Base-by-base conservation (phyloP, 2,888 invertebrate species). In the Bembecia ichneumoniformis region DNA sequence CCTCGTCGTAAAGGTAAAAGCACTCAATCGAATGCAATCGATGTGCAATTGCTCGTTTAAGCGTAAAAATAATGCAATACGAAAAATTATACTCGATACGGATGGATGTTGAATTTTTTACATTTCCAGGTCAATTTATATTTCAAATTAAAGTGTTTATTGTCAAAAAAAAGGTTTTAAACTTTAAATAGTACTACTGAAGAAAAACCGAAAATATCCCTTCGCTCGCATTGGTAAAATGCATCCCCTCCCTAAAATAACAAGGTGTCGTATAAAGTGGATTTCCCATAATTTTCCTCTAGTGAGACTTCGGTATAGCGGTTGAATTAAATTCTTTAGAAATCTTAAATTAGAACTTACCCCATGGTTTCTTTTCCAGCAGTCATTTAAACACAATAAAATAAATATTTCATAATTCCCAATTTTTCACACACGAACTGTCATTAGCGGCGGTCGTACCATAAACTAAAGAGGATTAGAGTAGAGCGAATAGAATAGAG, bases 291-390 rank as follows among this genome's bases (percentile, higher is more conserved):
- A 52, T 51, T 56, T 57, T 55, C 20, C 40, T 50, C 44, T 16
- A 4, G 16, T 52, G 50, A 52, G 53, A 17, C 36, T 13, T 11
- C 20, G 20, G 43, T 35, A 47, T 49, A 34, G 28, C 7, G 49
- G 28, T 35, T 51, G n/a, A 48, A 60, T 52, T 53, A 55, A 52
- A 59, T 60, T 35, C 43, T 43, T 9, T 7, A 52, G 50, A 52
- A 40, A 56, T 50, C 51, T 16, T 16, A 14, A 35, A 58, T 61
- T 52, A 51, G 47, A 67, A 89, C 90, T 90, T 80, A 93, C 93
- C 93, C 93, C 93, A 93, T 93, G 65, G 91, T 91, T 88, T 93
- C 93, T 87, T 92, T 93, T 87, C 93, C 93, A 81, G 91, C 92
- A 89, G 93, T 93, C 93, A 93, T 93, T 90, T 90, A 90, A 81